These are phyloP conservation scores for Calonectris borealis DNA, from an alignment of 2,113 vertebrate species.

Conservation along the genomic window DNA sequence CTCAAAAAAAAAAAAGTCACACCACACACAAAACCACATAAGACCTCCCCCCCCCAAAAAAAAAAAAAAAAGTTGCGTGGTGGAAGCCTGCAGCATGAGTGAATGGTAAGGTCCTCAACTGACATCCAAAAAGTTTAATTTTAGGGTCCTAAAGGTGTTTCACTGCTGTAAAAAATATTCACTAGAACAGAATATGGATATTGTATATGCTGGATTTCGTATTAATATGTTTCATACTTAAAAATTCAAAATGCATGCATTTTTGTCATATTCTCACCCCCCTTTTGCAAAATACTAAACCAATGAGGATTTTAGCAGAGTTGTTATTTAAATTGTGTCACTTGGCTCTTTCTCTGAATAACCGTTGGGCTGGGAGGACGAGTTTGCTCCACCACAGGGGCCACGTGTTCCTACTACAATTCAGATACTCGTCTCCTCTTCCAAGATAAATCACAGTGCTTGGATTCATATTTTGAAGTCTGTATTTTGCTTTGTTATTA, in stretches of 20 bases:
- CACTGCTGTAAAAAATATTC: background rate
- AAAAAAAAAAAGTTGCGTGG: background rate
- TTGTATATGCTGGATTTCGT: background rate
- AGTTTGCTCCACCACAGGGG: background rate
- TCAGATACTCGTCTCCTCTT: background rate
- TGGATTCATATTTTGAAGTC: background rate
- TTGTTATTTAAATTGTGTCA: background rate
- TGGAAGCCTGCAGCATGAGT: background rate
- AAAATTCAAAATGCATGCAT: background rate
- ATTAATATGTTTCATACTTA: background rate
- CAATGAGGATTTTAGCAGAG: background rate
- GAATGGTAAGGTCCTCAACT: background rate
- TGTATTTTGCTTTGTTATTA: background rate
- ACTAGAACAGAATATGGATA: rapidly evolving
- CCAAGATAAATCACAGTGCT: background rate
- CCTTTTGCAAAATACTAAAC: background rate
- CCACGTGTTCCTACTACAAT: background rate
- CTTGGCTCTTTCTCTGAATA: background rate
- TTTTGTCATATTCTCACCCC: background rate
- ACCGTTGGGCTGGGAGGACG: background rate
- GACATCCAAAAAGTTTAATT: background rate
- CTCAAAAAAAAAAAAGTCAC: background rate
- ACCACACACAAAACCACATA: too few species aligned
- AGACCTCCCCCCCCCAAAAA: too few species aligned
- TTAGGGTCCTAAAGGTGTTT: background rate